Evolutionary conservation across 2,797 vertebrate genomes (phyloP).

Genomic region (Merluccius polli): DNA sequence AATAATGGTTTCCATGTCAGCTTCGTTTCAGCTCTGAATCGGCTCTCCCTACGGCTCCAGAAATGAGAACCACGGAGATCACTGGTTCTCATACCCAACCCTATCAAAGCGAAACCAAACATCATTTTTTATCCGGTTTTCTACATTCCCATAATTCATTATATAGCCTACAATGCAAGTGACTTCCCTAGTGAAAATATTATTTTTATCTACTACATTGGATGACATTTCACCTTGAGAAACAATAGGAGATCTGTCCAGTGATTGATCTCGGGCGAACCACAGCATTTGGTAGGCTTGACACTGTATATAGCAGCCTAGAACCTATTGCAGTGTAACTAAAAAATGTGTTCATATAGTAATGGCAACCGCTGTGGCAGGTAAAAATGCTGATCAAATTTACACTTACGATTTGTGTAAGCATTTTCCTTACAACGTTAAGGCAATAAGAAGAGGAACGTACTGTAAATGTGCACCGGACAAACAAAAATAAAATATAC

Average conservation of each 20-base stretch:
- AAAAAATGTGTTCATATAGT: neutral
- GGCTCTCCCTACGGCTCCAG: slow-evolving; percentile 56
- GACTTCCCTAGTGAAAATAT: neutral
- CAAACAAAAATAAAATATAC: neutral
- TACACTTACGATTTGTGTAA: neutral
- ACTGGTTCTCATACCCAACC: slow-evolving; percentile 6
- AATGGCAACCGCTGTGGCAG: neutral
- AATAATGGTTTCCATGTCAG: slow-evolving; percentile 73
- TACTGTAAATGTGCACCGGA: neutral
- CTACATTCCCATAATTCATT: slow-evolving; percentile 22
- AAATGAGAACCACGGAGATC: slow-evolving; percentile 27
- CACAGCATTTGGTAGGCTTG: neutral
- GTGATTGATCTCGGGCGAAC: neutral
- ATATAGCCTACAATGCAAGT: neutral
- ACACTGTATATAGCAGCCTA: neutral
- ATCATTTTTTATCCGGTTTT: slow-evolving; percentile 29
- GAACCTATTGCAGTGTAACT: neutral
- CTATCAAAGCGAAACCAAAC: slow-evolving; percentile 28
- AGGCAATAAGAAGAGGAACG: neutral
- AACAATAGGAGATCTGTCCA: neutral
- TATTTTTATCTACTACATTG: neutral
- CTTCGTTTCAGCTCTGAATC: slow-evolving; percentile 54
- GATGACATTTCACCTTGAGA: neutral
- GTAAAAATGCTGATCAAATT: neutral
- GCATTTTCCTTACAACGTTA: neutral